Conservation (phyloP, 2,888 invertebrate species). For the Notodonta ziczac region DNA sequence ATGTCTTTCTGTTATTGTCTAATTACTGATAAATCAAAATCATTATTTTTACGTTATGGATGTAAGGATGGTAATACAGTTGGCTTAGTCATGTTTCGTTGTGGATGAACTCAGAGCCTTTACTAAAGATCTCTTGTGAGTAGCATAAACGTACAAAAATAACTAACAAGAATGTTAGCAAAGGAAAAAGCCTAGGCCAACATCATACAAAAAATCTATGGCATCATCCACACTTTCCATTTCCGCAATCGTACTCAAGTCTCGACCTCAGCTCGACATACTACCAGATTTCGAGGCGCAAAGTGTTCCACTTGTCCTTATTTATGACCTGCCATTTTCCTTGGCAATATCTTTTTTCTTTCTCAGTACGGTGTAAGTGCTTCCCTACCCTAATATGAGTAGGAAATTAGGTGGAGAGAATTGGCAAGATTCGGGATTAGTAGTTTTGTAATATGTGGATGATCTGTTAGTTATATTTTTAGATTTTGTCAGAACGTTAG, state of each 20-base stretch:
- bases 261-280: conserved; percentile 34
- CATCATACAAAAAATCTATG: conserved; percentile 21
- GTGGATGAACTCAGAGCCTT: no score
- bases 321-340: conserved; percentile 69
- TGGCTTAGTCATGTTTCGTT: no score
- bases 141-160: neutral
- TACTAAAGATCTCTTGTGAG: no score
- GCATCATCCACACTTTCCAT: conserved; percentile 32
- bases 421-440: conserved; percentile 48
- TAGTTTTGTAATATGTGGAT: conserved; percentile 16
- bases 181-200: neutral
- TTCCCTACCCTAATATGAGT: conserved; percentile 40
- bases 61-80: no score
- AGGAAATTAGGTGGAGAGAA: conserved; percentile 55
- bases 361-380: conserved; percentile 38
- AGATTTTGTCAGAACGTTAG: no score
- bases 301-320: conserved; percentile 63
- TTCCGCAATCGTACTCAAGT: conserved; percentile 36
- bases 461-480: neutral
- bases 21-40: no score
- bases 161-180: neutral
- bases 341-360: conserved; percentile 62
- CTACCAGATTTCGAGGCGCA: conserved; percentile 46
- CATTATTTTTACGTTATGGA: no score
- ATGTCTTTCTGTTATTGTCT: no score